Conservation (phyloP, 2,113 vertebrate species). For the Xiphophorus couchianus region DNA sequence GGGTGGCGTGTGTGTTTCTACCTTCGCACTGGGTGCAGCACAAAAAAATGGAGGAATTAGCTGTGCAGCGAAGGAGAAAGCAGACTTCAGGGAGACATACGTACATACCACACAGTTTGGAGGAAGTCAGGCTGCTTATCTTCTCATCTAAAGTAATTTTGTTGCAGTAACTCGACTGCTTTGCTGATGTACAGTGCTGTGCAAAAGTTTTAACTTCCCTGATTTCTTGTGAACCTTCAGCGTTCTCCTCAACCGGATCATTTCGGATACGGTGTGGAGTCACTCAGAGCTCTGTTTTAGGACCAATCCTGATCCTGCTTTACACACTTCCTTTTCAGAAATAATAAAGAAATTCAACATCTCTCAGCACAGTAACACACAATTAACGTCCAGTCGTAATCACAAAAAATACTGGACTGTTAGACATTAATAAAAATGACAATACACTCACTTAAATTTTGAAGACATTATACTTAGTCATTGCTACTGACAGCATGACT, state of each 20-base stretch:
- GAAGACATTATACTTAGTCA: background rate
- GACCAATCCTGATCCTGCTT: too few relatives aligned
- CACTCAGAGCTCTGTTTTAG: too few relatives aligned
- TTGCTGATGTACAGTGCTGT: background rate
- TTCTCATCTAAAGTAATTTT: slow-evolving; percentile 22
- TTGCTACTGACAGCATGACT: background rate
- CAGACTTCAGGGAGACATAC: slow-evolving; percentile 59
- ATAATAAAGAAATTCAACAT: too few relatives aligned
- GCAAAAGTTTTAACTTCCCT: background rate
- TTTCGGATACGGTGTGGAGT: background rate
- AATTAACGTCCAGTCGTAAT: too few relatives aligned
- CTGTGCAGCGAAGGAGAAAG: slow-evolving; percentile 59
- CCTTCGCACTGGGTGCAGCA: slow-evolving; percentile 60
- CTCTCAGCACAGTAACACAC: too few relatives aligned
- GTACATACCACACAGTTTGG: slow-evolving; percentile 21
- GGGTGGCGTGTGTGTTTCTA: slow-evolving; percentile 68
- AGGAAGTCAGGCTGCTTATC: slow-evolving; percentile 43
- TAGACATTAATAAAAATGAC: too few relatives aligned
- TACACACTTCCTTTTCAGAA: too few relatives aligned
- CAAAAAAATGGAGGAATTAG: slow-evolving; percentile 69
- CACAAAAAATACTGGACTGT: too few relatives aligned
- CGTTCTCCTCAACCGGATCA: background rate
- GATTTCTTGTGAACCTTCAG: background rate
- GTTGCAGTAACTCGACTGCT: slow-evolving; percentile 10
- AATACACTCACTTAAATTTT: background rate